Conservation (phyloP, 2,888 invertebrate genomes). For the Scaeva pyrastri region DNA sequence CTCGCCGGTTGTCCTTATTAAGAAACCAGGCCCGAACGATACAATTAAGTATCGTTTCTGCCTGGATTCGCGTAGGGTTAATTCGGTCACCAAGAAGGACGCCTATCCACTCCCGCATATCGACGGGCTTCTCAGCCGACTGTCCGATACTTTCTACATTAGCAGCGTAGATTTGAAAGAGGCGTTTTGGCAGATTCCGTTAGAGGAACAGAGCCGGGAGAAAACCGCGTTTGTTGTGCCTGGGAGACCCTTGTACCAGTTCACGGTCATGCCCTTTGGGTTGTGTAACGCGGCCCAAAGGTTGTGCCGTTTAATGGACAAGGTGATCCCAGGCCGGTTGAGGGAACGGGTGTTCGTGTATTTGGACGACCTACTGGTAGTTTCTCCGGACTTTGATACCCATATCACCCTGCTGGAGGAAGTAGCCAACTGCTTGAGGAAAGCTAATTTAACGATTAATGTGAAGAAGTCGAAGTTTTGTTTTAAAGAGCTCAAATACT, state of each 20-base stretch:
- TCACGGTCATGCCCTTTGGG: conserved; percentile 4
- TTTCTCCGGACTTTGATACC: background rate
- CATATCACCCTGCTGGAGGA: conserved; percentile 42
- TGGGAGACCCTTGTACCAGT: no score
- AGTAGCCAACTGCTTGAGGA: conserved; percentile 26
- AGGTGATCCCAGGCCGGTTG: conserved; percentile 40
- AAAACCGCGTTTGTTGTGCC: no score
- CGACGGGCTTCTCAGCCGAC: background rate
- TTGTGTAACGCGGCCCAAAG: conserved; percentile 69
- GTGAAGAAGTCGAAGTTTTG: conserved; percentile 51
- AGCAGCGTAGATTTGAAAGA: conserved; percentile 57
- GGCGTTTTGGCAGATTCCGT: background rate
- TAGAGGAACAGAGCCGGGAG: no score
- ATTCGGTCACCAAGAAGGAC: conserved; percentile 5
- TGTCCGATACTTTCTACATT: conserved; percentile 40
- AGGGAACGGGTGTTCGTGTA: conserved; percentile 28
- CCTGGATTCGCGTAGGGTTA: conserved; percentile 35
- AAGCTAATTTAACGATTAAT: conserved; percentile 53
- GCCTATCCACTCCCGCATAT: background rate
- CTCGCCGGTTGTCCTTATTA: no score
- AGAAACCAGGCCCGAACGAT: conserved; percentile 75
- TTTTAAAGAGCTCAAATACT: conserved; percentile 43
- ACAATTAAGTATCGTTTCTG: conserved; percentile 3
- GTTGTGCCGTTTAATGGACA: conserved; percentile 27
- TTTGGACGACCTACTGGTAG: background rate